Base-by-base conservation (phyloP, 2,797 vertebrate genomes). In the Clarias fuscus region DNA sequence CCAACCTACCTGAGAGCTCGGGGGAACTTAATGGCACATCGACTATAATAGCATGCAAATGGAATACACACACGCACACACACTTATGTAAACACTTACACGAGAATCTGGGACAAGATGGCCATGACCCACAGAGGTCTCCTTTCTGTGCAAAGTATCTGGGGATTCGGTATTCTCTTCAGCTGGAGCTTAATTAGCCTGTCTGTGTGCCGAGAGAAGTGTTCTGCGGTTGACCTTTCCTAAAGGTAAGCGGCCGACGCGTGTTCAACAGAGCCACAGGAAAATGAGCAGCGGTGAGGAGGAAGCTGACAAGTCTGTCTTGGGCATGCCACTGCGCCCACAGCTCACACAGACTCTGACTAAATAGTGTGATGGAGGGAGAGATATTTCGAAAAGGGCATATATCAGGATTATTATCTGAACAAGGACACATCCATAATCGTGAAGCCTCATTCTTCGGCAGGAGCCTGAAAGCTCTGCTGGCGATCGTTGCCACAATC, bases 161-260 rank as follows among this genome's bases (percentile, higher is more conserved):
- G 88, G 89, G 92, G 90, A 92, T 90, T 91, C 59, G 68, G 83
- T 89, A 89, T 92, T 90, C 89, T 90, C 91, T 89, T 89, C 84
- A 87, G 83, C 91, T 58, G 27, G 85, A 87, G 91, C 91, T 91
- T 95, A 95, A 95, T 95, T 95, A 94, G 93, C 87, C 83, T 70
- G 83, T 89, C 90, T 87, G 81, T 89, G 91, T 83, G 92, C 92
- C 90, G 88, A 90, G 90, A 94, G 93, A 93, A 91, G 90, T 86
- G 90, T 89, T 93, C 92, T 93, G 91, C 89, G 91, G 91, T 93
- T 94, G 94, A 95, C 94, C 94, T 95, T 95, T 94, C 85, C 80
- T 89, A 93, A 93, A 93, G 91, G 94, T 92, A 92, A 92, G 92
- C 92, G 86, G 90, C 90, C 87, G 77, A 89, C 82, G 87, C 88